Evolutionary conservation across 2,113 vertebrate species (phyloP), one percentile per base, ranked within the genome.

Genomic region (Antigone vipio): DNA sequence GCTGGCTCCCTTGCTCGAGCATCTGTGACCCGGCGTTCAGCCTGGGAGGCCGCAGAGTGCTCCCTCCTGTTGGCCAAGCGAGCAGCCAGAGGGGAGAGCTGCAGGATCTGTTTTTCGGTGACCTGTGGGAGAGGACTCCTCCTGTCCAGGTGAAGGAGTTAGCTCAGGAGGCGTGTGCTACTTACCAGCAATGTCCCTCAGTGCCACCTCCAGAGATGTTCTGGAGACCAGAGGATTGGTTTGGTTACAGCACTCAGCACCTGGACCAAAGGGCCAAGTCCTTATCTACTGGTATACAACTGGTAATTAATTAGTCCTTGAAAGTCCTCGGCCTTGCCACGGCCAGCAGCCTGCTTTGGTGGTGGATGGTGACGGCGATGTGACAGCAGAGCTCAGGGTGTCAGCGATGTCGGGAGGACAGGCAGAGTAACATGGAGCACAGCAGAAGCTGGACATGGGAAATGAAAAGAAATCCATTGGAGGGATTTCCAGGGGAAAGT

Each of bases 11-110:
- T 64, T 7, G 1, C 8, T 85, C 6, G 3, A 24, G 21, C 34
- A 6, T 35, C 30, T 22, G 38, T 63, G 58, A 58, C 38, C 44
- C 1, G 0, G 0, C 1, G 3, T 44, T 74, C 18, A 2, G 27
- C 21, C 5, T 27, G 15, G 74, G 69, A 44, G 26, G 26, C 15
- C 66, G 66, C 58, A 22, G 47, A 18, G 55, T n/a, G 50, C 23
- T 44, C 27, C 29, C 30, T 67, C 27, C 50, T 67, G 50, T 82
- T 32, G 56, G 50, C 34, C 72, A 22, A 59, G 75, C 2, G 2
- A 34, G 58, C 45, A 44, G 78, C 59, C 26, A 8, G 0, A 7
- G 17, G 12, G 0, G 2, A 58, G 24, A 67, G 29, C 5, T 67
- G 42, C 58, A 50, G n/a, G 38, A 38, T 27, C 20, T 80, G 34